phyloP scores from a whole-genome alignment of 2,113 vertebrate species.

The Ptychochromis oligacanthus region DNA sequence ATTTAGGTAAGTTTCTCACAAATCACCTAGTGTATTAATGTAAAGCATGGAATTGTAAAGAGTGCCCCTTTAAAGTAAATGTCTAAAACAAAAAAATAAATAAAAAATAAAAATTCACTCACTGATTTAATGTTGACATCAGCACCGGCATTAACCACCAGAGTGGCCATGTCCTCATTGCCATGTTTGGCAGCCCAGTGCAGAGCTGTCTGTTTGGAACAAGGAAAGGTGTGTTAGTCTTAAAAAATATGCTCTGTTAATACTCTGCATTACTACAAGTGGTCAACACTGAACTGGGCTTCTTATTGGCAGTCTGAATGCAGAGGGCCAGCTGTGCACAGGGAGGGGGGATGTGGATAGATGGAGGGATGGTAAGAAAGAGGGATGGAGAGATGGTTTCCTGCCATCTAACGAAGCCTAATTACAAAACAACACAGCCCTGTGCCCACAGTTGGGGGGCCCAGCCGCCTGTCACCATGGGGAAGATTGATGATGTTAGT shows the following conservation, averaged over 20 bases:
- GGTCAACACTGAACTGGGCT: slow-evolving; percentile 1
- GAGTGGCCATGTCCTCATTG: slow-evolving; percentile 78
- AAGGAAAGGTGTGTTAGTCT: slow-evolving; percentile 1
- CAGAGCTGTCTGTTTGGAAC: slow-evolving; percentile 76
- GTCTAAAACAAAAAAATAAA: too few relatives aligned
- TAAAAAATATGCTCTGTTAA: background rate
- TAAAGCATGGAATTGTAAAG: background rate
- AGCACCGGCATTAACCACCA: slow-evolving; percentile 77
- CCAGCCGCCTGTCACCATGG: slow-evolving; percentile 74
- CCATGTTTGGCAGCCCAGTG: slow-evolving; percentile 87
- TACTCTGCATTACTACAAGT: slow-evolving; percentile 5
- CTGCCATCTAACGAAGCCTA: slow-evolving; percentile 84
- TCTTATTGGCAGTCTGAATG: slow-evolving; percentile 55
- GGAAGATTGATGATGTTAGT: slow-evolving; percentile 87
- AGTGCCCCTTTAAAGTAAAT: background rate
- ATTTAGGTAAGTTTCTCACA: background rate
- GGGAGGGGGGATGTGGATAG: slow-evolving; percentile 46
- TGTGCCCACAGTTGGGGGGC: slow-evolving; percentile 78
- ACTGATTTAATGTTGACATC: slow-evolving; percentile 84
- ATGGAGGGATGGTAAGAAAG: slow-evolving; percentile 44
- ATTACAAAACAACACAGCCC: slow-evolving; percentile 87
- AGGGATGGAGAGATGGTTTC: slow-evolving; percentile 79
- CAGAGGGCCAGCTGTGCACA: slow-evolving; percentile 70
- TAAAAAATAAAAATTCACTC: slow-evolving; percentile 39
- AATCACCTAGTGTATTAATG: background rate